Evolutionary conservation across 1,140 invertebrate species (phyloP), one percentile per base, ranked within the genome.

Genomic region (Physella acuta): DNA sequence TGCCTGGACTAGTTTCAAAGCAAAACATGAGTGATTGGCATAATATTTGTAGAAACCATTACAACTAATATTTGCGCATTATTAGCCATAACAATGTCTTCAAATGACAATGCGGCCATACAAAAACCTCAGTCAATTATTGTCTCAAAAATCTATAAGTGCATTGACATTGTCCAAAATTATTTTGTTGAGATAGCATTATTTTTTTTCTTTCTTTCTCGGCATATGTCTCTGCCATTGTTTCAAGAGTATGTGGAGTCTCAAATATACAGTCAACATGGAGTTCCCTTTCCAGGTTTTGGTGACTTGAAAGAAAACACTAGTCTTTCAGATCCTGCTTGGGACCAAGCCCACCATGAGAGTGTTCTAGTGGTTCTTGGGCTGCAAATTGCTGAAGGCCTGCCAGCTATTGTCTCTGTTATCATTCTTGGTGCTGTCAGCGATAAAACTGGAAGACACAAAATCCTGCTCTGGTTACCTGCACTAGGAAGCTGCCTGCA

Each of bases 141-240:
- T 63, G 4, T 65, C 4, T 37, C 39, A 26, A 68, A 69, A 20
- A 44, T 73, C 3, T 70, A 64, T 30, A 52, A 67, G 11, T 39
- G 51, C n/a, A 73, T 78, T 36, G 72, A 74, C 62, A 61, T 55
- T 14, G 70, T 81, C 44, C 77, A 80, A 44, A 71, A 69, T 31
- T 82, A 80, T 58, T 70, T 80, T 49, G 81, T 82, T 0, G 81
- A 82, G 61, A 75, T 78, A 44, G 78, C 79, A 16, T 75, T 80
- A 34, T 81, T 81, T 37, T 75, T 75, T 51, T 82, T 80, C 65
- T 82, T 82, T 64, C 72, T 81, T 0, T 70, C 77, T 30, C 66
- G 79, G n/a, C 81, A 82, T 62, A 82, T 82, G 81, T 75, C 81
- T 24, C 59, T 82, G 24, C 81, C 81, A 0, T 68, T 82, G 31